Evolutionary conservation across 2,888 invertebrate genomes (phyloP).

Genomic region (Drosophila vallismaia): DNA sequence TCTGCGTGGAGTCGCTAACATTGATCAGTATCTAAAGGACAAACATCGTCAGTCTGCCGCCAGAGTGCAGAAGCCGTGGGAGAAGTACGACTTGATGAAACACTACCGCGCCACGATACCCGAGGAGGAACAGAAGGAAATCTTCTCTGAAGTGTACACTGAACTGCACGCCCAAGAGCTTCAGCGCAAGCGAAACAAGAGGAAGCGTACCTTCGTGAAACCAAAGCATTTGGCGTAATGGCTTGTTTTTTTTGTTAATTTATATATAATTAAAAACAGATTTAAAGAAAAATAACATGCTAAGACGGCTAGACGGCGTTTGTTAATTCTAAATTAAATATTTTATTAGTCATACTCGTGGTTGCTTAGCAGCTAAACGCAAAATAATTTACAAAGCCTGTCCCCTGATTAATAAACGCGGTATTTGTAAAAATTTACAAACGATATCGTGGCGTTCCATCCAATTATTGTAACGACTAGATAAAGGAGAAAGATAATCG

Average conservation of each 20-base stretch:
- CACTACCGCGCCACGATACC: slow-evolving; percentile 94
- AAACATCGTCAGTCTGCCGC: slow-evolving; percentile 86
- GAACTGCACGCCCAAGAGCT: slow-evolving; percentile 90
- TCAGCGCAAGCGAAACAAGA: slow-evolving; percentile 86
- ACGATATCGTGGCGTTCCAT: slow-evolving; percentile 92
- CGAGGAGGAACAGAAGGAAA: slow-evolving; percentile 93
- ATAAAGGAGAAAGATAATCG: slow-evolving; percentile 90
- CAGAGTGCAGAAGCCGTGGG: slow-evolving; percentile 90
- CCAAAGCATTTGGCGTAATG: slow-evolving; percentile 85
- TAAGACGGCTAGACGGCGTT: background rate
- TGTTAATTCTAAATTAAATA: slow-evolving; percentile 1
- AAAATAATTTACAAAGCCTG: slow-evolving; percentile 65
- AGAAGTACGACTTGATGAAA: slow-evolving; percentile 97
- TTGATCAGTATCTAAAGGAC: slow-evolving; percentile 85
- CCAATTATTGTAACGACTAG: slow-evolving; percentile 90
- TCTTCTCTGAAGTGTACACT: slow-evolving; percentile 92
- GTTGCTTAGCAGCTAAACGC: slow-evolving; percentile 54
- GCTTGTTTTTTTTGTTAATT: slow-evolving; percentile 44
- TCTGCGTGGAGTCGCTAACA: slow-evolving; percentile 89
- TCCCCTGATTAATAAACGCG: slow-evolving; percentile 87
- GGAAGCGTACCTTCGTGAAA: slow-evolving; percentile 86
- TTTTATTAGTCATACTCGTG: slow-evolving; percentile 59
- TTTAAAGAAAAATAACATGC: background rate
- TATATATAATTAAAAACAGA: slow-evolving; percentile 56
- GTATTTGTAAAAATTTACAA: slow-evolving; percentile 93